Base-by-base conservation (phyloP, 2,113 vertebrate genomes). In the Polypterus senegalus region DNA sequence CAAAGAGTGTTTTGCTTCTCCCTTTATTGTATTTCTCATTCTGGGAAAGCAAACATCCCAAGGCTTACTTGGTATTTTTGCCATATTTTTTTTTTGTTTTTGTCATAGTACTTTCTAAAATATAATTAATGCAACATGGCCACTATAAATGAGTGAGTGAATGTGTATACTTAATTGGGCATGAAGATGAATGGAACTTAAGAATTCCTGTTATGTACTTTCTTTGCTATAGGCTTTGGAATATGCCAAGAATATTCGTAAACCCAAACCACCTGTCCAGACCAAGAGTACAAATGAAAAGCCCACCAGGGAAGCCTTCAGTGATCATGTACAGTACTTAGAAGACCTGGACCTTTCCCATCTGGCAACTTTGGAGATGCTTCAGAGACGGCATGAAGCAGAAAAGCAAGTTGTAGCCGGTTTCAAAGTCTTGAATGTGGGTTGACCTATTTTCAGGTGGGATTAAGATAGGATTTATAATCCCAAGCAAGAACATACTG, bases 161-260 rank as follows among this genome's bases (percentile, higher is more conserved):
- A 27, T 2, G 48, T 44, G 9, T 58, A 9, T 46, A 4, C 6
- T 46, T 6, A 46, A n/a, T 47, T 5, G 27, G 46, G 49, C 46
- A 44, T 51, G 48, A 9, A 2, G 7, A 9, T 45, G 52, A 44
- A 46, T 58, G 57, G 46, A 27, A 27, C 27, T 27, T 27, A 27
- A 27, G 27, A 27, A 27, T 27, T 27, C 27, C 27, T 27, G 27
- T 27, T 27, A 57, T 44, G 9, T 3, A 6, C 5, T 27, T 3
- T 57, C 4, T 64, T 54, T 45, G 48, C 62, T 69, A 57, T 55
- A 96, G 93, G 91, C 92, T 6, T 77, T 97, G 74, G 90, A 96
- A 65, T 96, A 98, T 4, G 89, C 92, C 44, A 94, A 86, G 79
- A 90, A 73, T 9, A 88, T 94, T 49, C 84, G 81, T 1, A 91